Evolutionary conservation across 2,113 vertebrate genomes (phyloP).

Genomic region (Columbina picui): DNA sequence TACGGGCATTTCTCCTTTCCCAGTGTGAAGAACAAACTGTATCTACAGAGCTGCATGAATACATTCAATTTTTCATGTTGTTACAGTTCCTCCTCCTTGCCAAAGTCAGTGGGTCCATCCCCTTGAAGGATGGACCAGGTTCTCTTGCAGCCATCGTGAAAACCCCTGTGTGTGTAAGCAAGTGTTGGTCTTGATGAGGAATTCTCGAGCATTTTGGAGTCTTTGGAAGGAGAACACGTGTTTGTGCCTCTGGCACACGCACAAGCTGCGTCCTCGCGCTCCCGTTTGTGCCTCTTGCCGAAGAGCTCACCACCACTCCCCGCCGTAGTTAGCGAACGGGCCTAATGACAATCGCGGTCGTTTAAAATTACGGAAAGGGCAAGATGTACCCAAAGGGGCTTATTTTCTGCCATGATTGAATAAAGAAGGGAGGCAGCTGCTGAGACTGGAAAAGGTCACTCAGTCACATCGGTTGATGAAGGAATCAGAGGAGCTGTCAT

Average conservation of each 20-base stretch:
- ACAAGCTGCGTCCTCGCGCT: accelerated
- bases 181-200: accelerated
- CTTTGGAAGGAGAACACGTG: background rate
- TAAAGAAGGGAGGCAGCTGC: slow-evolving; percentile 75
- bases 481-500: slow-evolving; percentile 81
- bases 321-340: background rate
- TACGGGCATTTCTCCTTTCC: background rate
- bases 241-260: accelerated
- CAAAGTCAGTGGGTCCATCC: accelerated
- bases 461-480: slow-evolving; percentile 73
- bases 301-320: background rate
- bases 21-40: background rate
- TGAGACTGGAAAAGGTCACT: slow-evolving; percentile 78
- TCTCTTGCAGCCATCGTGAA: accelerated
- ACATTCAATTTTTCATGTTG: background rate
- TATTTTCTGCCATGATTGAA: slow-evolving; percentile 71
- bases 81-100: background rate
- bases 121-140: accelerated
- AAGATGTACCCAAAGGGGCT: slow-evolving; percentile 57
- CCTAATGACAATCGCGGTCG: slow-evolving; percentile 65
- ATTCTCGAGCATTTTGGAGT: background rate
- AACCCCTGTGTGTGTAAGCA: accelerated
- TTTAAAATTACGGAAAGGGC: slow-evolving; percentile 64
- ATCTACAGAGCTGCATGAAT: background rate
- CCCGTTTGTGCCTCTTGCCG: accelerated